Evolutionary conservation across 2,113 vertebrate genomes (phyloP), one percentile per base, ranked within the genome.

Genomic region (Etia nguti): DNA sequence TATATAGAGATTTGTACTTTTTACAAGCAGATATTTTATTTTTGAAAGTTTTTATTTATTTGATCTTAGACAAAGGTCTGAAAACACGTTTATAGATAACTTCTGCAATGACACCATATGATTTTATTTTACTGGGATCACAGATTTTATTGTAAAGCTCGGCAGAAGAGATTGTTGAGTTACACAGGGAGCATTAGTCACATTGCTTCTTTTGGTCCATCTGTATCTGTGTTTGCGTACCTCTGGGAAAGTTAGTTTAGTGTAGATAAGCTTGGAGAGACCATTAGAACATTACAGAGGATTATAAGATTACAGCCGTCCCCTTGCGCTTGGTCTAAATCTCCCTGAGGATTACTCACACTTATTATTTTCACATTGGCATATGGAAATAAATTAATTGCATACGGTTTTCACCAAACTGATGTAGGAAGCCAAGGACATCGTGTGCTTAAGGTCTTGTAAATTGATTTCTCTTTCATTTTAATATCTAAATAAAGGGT

Each of bases 201-300:
- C 65, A 24, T 55, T 59, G 46, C 26, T 73, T 50, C 88, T 88
- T 68, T n/a, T 62, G 43, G 79, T 86, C 85, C 90, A 68, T 92
- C 55, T 88, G 50, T 89, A 82, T 83, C 75, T 87, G 82, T 85
- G 91, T 83, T 85, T 92, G 62, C 89, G 89, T 91, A 88, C 93
- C 70, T 46, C 41, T 10, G 89, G 90, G 92, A 91, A 95, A 90
- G 91, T 94, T 93, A 86, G 83, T 94, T 91, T 90, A 70, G 84
- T 92, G 89, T 88, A 48, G 87, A 94, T 94, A 92, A 95, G 88
- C 90, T 92, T 62, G 77, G 85, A 84, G 89, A 88, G 89, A 91
- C 89, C 89, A 94, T 94, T 92, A 94, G 82, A 38, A 92, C 90
- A 92, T 93, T 93, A 92, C 79, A 81, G 86, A 83, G 94, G 93